Evolutionary conservation across 2,888 invertebrate genomes (phyloP), one percentile per base, ranked within the genome.

Genomic region (Thymelicus sylvestris): DNA sequence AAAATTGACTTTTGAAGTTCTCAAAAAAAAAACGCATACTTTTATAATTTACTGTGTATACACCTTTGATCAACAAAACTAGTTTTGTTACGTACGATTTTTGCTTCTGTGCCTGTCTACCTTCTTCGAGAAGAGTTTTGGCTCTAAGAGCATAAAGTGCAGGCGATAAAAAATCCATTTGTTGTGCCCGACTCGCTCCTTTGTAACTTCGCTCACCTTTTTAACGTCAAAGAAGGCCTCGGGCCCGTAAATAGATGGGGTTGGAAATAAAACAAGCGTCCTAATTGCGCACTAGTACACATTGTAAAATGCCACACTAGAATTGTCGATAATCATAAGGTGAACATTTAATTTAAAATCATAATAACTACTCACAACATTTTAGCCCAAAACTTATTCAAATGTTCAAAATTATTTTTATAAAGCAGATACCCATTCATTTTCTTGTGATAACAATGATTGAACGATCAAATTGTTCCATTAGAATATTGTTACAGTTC

Each of bases 181-280:
- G 74, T 73, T 67, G 71, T 62, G 57, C 62, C 64, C 61, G 72
- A 41, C 52, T 55, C 66, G 66, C 57, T 63, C 39, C 63, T 67
- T 67, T 62, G 60, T 71, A 39, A 62, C 74, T 66, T 71, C 62
- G 65, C 67, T 50, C 67, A 76, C 77, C 76, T 77, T 79, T 79
- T 77, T 74, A 74, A 77, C 78, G 77, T 79, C 79, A 77, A 73
- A 75, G 74, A 66, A 72, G 72, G 73, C 67, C 73, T 74, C 59
- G 15, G 72, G 72, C 73, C 74, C 74, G 71, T 74, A 78, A 79
- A 78, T 78, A 78, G 65, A 74, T 71, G 67, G 65, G 67, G 74
- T 74, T 75, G 74, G 76, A 78, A 78, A 78, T 78, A 79, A 77
- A 76, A 68, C 75, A 41, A 68, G 71, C 73, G 77, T 73, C 77